A percentile compares a stretch with the other conserved stretches of the same genome.
Conservation (phyloP, 2,113 vertebrate species). For the Lepus europaeus region DNA sequence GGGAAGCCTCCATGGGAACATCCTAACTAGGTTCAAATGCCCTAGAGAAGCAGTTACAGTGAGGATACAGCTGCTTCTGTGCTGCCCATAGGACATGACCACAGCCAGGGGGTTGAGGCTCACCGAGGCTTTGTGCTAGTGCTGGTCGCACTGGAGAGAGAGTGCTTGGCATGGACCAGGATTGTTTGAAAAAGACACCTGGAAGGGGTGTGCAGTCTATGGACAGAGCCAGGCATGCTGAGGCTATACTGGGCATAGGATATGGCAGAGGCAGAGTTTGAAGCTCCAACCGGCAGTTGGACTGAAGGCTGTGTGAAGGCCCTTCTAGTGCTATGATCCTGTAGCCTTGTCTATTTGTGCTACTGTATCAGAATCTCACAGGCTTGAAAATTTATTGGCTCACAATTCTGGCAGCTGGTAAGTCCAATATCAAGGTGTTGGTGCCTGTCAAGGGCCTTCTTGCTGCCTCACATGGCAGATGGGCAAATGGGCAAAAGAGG, state of each 20-base stretch:
- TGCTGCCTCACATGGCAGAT: background rate
- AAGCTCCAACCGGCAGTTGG: background rate
- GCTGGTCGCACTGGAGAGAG: background rate
- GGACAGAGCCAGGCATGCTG: background rate
- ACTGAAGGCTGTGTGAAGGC: background rate
- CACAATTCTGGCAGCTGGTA: background rate
- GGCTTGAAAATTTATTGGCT: background rate
- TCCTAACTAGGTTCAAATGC: background rate
- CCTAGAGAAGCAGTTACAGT: too few relatives aligned
- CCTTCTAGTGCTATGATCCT: background rate
- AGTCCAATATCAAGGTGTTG: background rate
- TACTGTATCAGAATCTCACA: background rate
- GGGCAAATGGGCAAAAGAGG: background rate
- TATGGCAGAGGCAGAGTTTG: background rate
- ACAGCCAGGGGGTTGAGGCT: background rate
- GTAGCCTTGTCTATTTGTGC: background rate
- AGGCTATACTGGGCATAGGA: background rate
- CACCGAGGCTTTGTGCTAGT: background rate
- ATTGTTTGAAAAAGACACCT: background rate
- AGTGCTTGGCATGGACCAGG: background rate
- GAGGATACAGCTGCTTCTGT: background rate
- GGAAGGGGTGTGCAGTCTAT: background rate
- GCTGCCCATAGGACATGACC: background rate
- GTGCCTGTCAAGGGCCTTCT: background rate
- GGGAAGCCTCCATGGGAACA: background rate